These are phyloP conservation scores for Agonopterix heracliana DNA, from an alignment of 2,888 invertebrate genomes.

Conservation along the genomic window DNA sequence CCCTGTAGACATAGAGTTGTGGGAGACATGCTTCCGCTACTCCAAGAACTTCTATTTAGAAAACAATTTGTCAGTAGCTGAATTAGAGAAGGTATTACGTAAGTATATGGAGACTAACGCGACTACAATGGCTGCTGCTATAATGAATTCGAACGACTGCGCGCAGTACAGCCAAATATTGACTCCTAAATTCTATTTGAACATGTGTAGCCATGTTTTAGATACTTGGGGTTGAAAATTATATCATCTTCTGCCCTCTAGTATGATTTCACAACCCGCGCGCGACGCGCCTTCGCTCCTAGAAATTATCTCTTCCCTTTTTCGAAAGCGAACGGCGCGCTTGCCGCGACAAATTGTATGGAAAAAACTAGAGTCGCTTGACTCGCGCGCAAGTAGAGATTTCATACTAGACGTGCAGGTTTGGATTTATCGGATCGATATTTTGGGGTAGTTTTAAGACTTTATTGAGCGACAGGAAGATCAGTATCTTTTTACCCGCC, in stretches of 20 bases:
- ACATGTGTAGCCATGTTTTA: slow-evolving; percentile 64
- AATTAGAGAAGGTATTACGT: slow-evolving; percentile 72
- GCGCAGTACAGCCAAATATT: slow-evolving; percentile 61
- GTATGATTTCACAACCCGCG: too few relatives aligned
- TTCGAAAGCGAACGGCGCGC: too few relatives aligned
- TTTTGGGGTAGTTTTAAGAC: too few relatives aligned
- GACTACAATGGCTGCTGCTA: slow-evolving; percentile 61
- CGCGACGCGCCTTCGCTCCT: too few relatives aligned
- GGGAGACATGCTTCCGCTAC: slow-evolving; percentile 59
- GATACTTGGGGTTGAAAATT: slow-evolving; percentile 59
- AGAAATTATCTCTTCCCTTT: not conserved
- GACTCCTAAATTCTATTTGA: slow-evolving; percentile 63
- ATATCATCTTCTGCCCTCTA: too few relatives aligned
- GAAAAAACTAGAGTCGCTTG: too few relatives aligned
- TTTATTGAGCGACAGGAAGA: too few relatives aligned
- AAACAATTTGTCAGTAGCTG: slow-evolving; percentile 55
- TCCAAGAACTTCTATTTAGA: slow-evolving; percentile 59
- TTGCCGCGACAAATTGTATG: too few relatives aligned
- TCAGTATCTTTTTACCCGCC: too few relatives aligned
- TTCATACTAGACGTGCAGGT: too few relatives aligned
- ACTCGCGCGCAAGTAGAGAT: too few relatives aligned
- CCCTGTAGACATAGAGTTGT: slow-evolving; percentile 50
- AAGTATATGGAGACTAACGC: slow-evolving; percentile 72
- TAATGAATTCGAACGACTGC: slow-evolving; percentile 67
- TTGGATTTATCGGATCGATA: too few relatives aligned